Evolutionary conservation across 2,888 invertebrate species (phyloP).

Genomic region (Acheta domesticus): DNA sequence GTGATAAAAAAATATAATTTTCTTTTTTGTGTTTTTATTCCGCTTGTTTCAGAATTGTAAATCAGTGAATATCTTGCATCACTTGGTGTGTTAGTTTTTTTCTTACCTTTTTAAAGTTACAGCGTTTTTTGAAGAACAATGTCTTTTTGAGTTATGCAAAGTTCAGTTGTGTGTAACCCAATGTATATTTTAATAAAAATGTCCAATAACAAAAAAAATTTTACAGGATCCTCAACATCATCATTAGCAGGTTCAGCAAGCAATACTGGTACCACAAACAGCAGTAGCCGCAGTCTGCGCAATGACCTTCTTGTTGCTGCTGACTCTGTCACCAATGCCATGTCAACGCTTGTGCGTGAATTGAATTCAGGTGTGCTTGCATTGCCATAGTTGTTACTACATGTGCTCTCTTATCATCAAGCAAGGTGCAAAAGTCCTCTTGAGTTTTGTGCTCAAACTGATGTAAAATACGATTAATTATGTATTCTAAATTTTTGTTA

Average conservation of each 20-base stretch:
- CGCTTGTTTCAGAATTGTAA: no score
- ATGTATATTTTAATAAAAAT: no score
- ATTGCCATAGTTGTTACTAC: not conserved
- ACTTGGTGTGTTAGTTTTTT: no score
- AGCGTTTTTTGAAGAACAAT: no score
- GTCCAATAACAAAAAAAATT: no score
- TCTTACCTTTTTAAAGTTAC: no score
- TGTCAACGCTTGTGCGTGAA: constrained; percentile 95
- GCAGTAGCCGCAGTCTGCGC: constrained; percentile 61
- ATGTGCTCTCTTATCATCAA: not conserved
- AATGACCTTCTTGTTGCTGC: constrained; percentile 92
- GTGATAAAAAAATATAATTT: not conserved
- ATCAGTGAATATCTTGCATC: no score
- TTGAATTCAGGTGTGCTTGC: constrained; percentile 69
- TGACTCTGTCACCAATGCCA: constrained; percentile 95
- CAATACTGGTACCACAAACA: constrained; percentile 34
- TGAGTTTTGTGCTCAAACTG: not conserved
- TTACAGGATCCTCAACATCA: constrained; percentile 37
- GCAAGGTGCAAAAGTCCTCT: not conserved
- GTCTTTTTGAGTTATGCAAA: no score
- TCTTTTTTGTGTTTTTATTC: not conserved
- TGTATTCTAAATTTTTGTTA: no score
- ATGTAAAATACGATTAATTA: no score
- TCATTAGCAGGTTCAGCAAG: constrained; percentile 37
- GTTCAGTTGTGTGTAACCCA: no score